A percentile compares a stretch with the other conserved stretches of the same genome.
These are phyloP conservation scores for Delia radicum DNA, from an alignment of 1,140 invertebrate species.

Conservation along the genomic window DNA sequence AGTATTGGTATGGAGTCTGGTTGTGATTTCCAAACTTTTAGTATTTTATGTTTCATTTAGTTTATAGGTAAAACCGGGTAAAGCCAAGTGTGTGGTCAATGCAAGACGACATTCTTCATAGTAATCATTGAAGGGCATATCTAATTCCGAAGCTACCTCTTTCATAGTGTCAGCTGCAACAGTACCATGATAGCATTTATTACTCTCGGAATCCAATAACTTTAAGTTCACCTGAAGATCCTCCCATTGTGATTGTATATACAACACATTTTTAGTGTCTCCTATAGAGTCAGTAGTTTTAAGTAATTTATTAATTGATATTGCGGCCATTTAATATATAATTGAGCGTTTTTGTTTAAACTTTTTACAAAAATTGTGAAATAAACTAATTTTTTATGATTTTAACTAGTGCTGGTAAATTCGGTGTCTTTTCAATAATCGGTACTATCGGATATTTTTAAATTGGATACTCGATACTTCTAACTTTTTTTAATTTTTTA, in stretches of 20 bases:
- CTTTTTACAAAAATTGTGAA: not conserved
- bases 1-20: not conserved
- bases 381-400: not conserved
- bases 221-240: not conserved
- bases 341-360: not conserved
- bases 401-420: too few species aligned
- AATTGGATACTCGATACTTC: too few species aligned
- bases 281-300: not conserved
- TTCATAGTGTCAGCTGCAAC: not conserved
- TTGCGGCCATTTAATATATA: not conserved
- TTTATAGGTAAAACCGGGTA: conserved; percentile 1
- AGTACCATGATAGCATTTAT: conserved; percentile 4
- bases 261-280: not conserved
- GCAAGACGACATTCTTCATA: not conserved
- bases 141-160: not conserved
- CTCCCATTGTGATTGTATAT: not conserved
- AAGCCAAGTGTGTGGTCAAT: not conserved
- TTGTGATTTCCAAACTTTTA: conserved; percentile 6
- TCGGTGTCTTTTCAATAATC: too few species aligned
- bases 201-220: not conserved
- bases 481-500: too few species aligned
- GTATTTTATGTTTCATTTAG: not conserved
- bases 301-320: not conserved
- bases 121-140: conserved; percentile 11
- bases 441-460: too few species aligned